Percentiles rank a stretch among this genome's conserved stretches.
phyloP scores from a whole-genome alignment of 2,888 invertebrate species.

The Heliconius aoede region DNA sequence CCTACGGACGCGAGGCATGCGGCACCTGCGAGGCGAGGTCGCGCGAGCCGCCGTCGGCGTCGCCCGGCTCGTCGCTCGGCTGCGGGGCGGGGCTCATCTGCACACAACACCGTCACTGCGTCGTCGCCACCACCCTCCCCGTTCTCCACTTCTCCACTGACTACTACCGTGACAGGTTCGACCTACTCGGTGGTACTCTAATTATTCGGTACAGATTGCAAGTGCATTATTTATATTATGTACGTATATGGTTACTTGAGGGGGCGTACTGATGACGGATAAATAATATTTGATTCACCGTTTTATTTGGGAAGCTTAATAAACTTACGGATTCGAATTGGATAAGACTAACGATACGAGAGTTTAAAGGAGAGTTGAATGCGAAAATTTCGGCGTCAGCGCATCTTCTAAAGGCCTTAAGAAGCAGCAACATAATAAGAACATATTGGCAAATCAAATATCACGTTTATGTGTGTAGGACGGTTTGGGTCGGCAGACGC shows the following conservation, averaged over 20 bases:
- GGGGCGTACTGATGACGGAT: constrained; percentile 38
- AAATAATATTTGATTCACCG: constrained; percentile 46
- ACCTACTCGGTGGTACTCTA: constrained; percentile 52
- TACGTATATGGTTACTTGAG: constrained; percentile 30
- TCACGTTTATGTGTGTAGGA: constrained; percentile 61
- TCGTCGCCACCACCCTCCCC: constrained; percentile 74
- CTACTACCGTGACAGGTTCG: constrained; percentile 54
- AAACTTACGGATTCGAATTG: constrained; percentile 1
- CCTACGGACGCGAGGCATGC: constrained; percentile 74
- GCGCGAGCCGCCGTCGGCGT: constrained; percentile 74
- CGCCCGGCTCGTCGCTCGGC: constrained; percentile 76
- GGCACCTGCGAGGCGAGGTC: constrained; percentile 80
- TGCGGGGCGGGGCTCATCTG: constrained; percentile 82
- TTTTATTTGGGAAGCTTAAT: constrained; percentile 21
- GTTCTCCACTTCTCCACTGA: constrained; percentile 73
- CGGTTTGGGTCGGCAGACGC: constrained; percentile 62
- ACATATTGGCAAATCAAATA: constrained; percentile 74
- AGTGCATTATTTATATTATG: constrained; percentile 43
- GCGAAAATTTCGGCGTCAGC: constrained; percentile 57
- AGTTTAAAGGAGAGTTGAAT: constrained; percentile 13
- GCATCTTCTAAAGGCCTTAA: constrained; percentile 71
- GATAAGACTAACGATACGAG: constrained; percentile 3
- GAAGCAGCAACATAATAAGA: constrained; percentile 79
- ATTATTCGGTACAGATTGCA: constrained; percentile 44
- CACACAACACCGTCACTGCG: constrained; percentile 81